Conservation (phyloP, 1,140 invertebrate species). For the Cyclina sinensis region DNA sequence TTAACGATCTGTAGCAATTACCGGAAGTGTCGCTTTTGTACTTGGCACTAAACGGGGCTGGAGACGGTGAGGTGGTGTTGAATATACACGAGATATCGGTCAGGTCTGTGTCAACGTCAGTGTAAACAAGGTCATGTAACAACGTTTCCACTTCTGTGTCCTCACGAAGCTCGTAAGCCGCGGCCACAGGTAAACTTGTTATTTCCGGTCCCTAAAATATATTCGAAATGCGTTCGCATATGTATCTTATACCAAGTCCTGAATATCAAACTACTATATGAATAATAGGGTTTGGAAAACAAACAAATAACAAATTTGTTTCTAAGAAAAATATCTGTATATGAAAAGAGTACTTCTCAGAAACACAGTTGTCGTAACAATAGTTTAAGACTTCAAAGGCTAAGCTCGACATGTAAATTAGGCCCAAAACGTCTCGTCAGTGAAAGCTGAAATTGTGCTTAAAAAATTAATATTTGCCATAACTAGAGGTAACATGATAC, state of each 20-base stretch:
- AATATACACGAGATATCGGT: slow-evolving; percentile 15
- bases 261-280: background rate
- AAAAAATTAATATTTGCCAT: too few relatives aligned
- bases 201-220: slow-evolving; percentile 32
- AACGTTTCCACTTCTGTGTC: background rate
- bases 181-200: slow-evolving; percentile 36
- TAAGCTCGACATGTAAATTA: too few relatives aligned
- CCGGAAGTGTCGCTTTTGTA: background rate
- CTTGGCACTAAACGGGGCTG: background rate
- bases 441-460: too few relatives aligned
- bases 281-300: background rate
- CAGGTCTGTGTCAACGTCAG: slow-evolving; percentile 22
- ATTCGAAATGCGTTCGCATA: background rate
- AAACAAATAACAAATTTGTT: too few relatives aligned
- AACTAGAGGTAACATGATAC: too few relatives aligned
- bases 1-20: too few relatives aligned
- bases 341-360: too few relatives aligned
- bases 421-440: too few relatives aligned
- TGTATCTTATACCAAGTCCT: background rate
- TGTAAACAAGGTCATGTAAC: slow-evolving; percentile 21
- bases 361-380: too few relatives aligned
- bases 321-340: too few relatives aligned
- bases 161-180: background rate
- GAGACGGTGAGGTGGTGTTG: background rate
- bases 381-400: too few relatives aligned